Evolutionary conservation across 2,797 vertebrate genomes (phyloP), one percentile per base, ranked within the genome.

Genomic region (Trematomus bernacchii): DNA sequence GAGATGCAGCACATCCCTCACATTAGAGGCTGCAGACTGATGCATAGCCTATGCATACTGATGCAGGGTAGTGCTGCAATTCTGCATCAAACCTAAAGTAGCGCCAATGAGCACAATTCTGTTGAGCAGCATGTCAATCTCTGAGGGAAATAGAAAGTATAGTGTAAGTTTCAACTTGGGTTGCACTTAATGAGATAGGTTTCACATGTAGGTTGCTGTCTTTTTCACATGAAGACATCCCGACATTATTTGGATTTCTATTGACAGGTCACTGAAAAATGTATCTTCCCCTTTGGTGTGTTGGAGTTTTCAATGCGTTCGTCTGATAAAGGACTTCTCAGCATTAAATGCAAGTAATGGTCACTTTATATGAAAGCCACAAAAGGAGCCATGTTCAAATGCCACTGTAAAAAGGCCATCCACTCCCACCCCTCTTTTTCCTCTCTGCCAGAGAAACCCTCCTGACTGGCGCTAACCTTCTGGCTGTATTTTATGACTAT

Each of bases 401-500:
- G 67, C 51, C 55, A 27, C 40, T 10, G 60, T 19, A 80, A 66
- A 52, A n/a, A 30, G 62, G 27, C 67, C 55, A 30, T 78, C 57
- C 23, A 47, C 59, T 66, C 65, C 42, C 40, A 47, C 11, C 37
- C 6, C n/a, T 60, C 8, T 51, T 62, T 30, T 50, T 61, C 47
- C 14, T 58, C 48, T 79, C 44, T 64, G 43, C 50, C 47, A 70
- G 23, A 76, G 51, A 76, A 67, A 60, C 44, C n/a, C 68, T 71
- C 11, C 50, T 50, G 64, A 40, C 65, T 85, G 60, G 80, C 74
- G 71, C 21, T 59, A 73, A 77, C 81, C 86, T 76, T 77, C 78
- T 83, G 75, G 82, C 66, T 78, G 43, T 79, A 67, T 86, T 86
- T 85, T 84, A 89, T 83, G 68, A 62, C 68, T 67, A 11, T 81